Evolutionary conservation across 2,888 invertebrate genomes (phyloP), one percentile per base, ranked within the genome.

Genomic region (Deladenus siricidicola): DNA sequence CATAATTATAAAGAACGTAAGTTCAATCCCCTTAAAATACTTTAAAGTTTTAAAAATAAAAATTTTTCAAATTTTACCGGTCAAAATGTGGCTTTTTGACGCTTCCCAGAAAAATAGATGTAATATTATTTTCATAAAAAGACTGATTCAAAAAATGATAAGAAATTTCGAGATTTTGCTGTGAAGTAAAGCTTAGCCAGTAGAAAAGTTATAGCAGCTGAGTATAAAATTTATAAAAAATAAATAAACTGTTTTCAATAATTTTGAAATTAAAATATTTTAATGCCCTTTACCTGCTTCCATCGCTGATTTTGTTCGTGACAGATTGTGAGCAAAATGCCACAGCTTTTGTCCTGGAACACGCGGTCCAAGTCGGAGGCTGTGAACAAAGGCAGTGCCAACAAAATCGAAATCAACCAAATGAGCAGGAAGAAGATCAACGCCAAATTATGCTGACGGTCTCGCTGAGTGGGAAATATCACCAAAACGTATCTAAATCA

Each of bases 371-470:
- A 45, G 63, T 75, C 77, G 8, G 74, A 71, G 4, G 77, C 76
- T n/a, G 69, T 70, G 6, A 73, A 60, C 0, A 77, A 59, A 2
- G 77, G 78, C 47, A 76, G 63, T 1, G 78, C 76, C 21, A 78
- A 52, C 4, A 72, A 60, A 6, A 83, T 74, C 6, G 83, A 81
- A 47, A 81, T 79, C 29, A 80, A 65, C 83, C 83, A 83, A 58
- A 83, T 82, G 44, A 78, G 75, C 10, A 80, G 67, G 54, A 83
- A 79, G 34, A 81, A 81, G 6, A 80, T 72, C n/a, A 80, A 76
- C 4, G 82, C 72, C 0, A 78, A 65, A 48, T 70, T 70, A 54
- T 74, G 71, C 88, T 79, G 78, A 19, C 75, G 67, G n/a, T 72
- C 69, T 29, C 75, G 53, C 51, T 77, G 73, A 0, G 78, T 78